These are phyloP conservation scores for Dryobates pubescens DNA, from an alignment of 2,797 vertebrate species.

Conservation along the genomic window DNA sequence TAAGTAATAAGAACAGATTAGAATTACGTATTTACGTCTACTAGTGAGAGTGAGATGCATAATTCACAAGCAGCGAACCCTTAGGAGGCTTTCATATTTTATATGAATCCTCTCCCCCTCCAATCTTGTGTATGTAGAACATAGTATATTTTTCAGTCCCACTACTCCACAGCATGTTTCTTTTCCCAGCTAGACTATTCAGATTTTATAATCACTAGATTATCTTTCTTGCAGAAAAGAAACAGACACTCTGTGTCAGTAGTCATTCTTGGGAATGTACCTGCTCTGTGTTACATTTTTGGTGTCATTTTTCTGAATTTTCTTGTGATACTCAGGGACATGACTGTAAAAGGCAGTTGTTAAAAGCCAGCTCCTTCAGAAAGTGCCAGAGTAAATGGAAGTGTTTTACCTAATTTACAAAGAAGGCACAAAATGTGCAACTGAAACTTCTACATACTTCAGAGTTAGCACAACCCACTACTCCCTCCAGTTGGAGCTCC, in stretches of 20 bases:
- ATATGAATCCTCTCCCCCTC: background rate
- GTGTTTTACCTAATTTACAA: background rate
- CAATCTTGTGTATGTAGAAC: background rate
- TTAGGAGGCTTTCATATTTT: slow-evolving; percentile 49
- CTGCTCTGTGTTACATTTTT: background rate
- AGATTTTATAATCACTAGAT: background rate
- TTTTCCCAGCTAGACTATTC: background rate
- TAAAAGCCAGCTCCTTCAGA: background rate
- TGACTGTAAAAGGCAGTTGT: background rate
- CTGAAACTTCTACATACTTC: background rate
- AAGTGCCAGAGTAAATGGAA: background rate
- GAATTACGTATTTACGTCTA: slow-evolving; percentile 71
- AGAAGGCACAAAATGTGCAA: background rate
- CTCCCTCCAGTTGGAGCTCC: background rate
- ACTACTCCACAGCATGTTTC: background rate
- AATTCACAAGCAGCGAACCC: slow-evolving; percentile 63
- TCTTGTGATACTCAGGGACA: background rate
- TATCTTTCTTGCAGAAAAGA: background rate
- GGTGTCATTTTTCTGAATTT: background rate
- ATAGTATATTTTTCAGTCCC: background rate
- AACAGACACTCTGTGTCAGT: background rate
- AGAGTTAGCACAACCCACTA: fast-evolving
- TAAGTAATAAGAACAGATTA: slow-evolving; percentile 77
- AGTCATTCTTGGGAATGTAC: background rate
- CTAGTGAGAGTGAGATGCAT: slow-evolving; percentile 66